These are phyloP conservation scores for Syrmaticus mikado DNA, from an alignment of 2,113 vertebrate genomes.

Conservation along the genomic window DNA sequence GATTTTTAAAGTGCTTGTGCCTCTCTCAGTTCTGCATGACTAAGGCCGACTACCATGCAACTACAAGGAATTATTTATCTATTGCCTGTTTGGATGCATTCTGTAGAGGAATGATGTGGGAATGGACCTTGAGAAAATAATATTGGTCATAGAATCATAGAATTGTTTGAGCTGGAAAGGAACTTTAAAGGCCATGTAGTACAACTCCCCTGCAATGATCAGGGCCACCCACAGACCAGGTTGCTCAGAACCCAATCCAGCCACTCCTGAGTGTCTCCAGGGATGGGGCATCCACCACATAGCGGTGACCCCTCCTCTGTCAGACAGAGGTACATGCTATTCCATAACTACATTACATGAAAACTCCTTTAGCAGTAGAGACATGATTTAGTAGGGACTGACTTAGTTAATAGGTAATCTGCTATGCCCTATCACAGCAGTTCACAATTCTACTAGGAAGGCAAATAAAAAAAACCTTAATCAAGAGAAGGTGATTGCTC, in stretches of 20 bases:
- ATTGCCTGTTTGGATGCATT: neutral
- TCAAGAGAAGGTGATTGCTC: neutral
- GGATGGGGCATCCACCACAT: too few species aligned
- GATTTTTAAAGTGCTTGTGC: neutral
- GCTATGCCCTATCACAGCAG: neutral
- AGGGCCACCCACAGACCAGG: too few species aligned
- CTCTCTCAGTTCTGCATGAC: neutral
- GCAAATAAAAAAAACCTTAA: neutral
- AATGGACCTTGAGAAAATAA: neutral
- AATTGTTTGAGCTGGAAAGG: too few species aligned
- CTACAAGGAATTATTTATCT: neutral
- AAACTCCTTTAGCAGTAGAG: neutral
- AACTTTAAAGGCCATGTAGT: too few species aligned
- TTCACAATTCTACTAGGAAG: neutral
- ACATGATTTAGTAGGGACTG: neutral
- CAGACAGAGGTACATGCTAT: neutral
- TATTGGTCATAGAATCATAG: too few species aligned
- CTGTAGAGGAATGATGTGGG: neutral
- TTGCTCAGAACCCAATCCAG: too few species aligned
- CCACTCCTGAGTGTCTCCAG: too few species aligned
- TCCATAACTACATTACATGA: too few species aligned
- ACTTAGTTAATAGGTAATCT: neutral
- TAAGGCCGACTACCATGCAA: neutral
- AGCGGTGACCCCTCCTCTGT: neutral
- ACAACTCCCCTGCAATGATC: too few species aligned